Evolutionary conservation across 2,113 vertebrate genomes (phyloP), one percentile per base, ranked within the genome.

Genomic region (Myxocyprinus asiaticus): DNA sequence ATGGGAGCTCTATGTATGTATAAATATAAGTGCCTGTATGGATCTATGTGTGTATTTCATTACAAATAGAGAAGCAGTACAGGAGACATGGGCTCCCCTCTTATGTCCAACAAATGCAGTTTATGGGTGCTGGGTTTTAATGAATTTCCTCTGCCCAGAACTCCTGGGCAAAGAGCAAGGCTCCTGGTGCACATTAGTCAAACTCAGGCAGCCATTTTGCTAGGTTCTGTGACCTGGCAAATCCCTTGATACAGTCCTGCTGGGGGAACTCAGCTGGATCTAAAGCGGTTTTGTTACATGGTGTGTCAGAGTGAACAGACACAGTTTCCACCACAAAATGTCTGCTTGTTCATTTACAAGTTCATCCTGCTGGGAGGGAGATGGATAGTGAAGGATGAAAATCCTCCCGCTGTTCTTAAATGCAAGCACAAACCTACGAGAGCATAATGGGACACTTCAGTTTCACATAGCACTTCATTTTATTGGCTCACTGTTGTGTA

Each of bases 321-420:
- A 86, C 67, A 22, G 15, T 42, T 77, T 12, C 70, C 85, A 79
- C 85, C 71, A 74, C 12, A 67, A 86, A 84, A 82, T 8, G 68
- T 79, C 64, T 81, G 56, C 82, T 79, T 78, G 83, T 88, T 86
- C 88, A 76, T 84, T 85, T 75, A 86, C 59, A 77, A 82, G 75
- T 67, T 78, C 48, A 42, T 69, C 80, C 80, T 51, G 80, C 76
- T 82, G 76, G 14, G 67, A 78, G 75, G 50, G 67, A 71, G 65
- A 68, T 65, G 70, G 75, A 55, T 74, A 58, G 59, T 69, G 73
- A 72, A 79, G 77, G 67, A 48, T 66, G 58, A 43, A 81, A 77
- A 79, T 76, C 61, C 45, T 74, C 75, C 78, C 33, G 84, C 74
- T 71, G 66, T 67, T 48, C 53, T 77, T 80, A 85, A 76, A 77